Conservation (phyloP, 2,797 vertebrate species). For the Protonibea diacanthus region DNA sequence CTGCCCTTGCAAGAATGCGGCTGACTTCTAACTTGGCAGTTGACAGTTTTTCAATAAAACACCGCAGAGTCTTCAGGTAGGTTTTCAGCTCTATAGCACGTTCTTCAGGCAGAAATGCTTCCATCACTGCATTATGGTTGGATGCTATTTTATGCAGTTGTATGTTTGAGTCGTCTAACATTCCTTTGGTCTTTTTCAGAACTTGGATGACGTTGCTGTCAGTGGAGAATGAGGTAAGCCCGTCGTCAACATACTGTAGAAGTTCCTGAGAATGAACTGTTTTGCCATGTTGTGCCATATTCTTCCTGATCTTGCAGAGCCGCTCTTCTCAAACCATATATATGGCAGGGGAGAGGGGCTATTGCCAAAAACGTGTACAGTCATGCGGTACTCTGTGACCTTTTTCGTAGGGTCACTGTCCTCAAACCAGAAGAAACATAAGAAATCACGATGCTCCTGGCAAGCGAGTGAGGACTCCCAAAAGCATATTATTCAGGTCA, state of each 20-base stretch:
- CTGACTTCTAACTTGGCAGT: no score
- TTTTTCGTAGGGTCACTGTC: not conserved
- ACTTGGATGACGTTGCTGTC: not conserved
- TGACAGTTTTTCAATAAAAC: no score
- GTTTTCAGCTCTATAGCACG: not conserved
- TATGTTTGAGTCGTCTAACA: conserved; percentile 13
- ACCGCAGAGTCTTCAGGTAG: no score
- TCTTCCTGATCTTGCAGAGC: not conserved
- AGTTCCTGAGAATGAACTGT: not conserved
- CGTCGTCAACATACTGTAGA: conserved; percentile 25
- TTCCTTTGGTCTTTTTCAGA: not conserved
- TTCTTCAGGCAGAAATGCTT: not conserved
- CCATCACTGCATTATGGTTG: not conserved
- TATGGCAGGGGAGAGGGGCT: not conserved
- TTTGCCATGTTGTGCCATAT: not conserved
- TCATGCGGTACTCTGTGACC: no score
- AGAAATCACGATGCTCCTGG: not conserved
- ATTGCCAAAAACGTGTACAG: no score
- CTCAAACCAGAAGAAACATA: not conserved
- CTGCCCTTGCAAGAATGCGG: no score
- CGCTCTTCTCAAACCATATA: conserved; percentile 9
- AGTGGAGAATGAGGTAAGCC: conserved; percentile 12
- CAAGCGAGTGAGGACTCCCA: not conserved
- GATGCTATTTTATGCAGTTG: not conserved
- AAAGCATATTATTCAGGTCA: not conserved